These are phyloP conservation scores for Aspidoscelis tigris DNA, from an alignment of 2,113 vertebrate species.

Conservation along the genomic window DNA sequence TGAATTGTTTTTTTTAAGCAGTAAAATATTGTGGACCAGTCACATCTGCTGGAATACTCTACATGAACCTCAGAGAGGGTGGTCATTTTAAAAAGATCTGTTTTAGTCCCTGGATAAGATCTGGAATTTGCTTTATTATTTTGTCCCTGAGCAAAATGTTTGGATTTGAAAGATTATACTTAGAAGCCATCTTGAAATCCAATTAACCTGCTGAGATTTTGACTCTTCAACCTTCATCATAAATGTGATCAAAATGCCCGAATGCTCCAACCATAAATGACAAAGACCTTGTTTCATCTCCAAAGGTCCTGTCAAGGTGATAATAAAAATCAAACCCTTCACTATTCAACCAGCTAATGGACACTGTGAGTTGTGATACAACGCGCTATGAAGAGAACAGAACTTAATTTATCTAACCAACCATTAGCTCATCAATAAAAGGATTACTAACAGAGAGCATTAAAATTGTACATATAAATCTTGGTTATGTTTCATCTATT, in stretches of 20 bases:
- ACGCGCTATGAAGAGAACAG: constrained; percentile 47
- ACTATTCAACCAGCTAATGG: constrained; percentile 61
- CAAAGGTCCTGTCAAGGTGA: constrained; percentile 54
- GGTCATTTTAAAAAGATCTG: not conserved
- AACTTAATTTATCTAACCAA: constrained; percentile 63
- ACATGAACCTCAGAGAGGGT: not conserved
- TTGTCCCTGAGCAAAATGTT: constrained; percentile 35
- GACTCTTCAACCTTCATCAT: constrained; percentile 11
- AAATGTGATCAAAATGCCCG: constrained; percentile 40
- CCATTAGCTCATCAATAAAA: constrained; percentile 69
- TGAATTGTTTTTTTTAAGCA: not conserved
- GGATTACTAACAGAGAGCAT: constrained; percentile 57
- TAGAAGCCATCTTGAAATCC: constrained; percentile 37
- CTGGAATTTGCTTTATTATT: constrained; percentile 3
- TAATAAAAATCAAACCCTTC: constrained; percentile 66
- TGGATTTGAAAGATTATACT: constrained; percentile 35
- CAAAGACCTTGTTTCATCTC: constrained; percentile 50
- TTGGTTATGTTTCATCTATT: constrained; percentile 60
- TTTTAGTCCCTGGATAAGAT: not conserved
- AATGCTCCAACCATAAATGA: constrained; percentile 57
- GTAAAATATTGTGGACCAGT: too few relatives aligned
- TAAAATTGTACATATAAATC: constrained; percentile 70
- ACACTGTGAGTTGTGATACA: constrained; percentile 48
- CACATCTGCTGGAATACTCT: not conserved
- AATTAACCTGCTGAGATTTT: constrained; percentile 38